Conservation (phyloP, 2,888 invertebrate genomes). For the Neocrepidodera transversa region DNA sequence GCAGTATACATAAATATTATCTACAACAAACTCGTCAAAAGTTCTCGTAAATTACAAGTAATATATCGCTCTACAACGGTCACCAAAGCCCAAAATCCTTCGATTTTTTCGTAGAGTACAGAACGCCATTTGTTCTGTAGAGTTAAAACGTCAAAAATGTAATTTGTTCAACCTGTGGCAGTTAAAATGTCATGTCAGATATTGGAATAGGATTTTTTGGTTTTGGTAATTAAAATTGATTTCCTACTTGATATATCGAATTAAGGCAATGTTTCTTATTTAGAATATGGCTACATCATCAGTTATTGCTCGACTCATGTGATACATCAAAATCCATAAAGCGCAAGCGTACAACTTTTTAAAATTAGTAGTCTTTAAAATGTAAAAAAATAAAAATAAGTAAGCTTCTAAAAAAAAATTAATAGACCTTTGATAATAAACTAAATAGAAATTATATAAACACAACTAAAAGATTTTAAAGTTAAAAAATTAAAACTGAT, state of each 20-base stretch:
- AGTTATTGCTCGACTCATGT: conserved; percentile 31
- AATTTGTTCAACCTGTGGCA: background rate
- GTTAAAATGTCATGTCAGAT: background rate
- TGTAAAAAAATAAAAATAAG: conserved; percentile 31
- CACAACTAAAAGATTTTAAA: conserved; percentile 25
- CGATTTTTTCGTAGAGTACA: no score
- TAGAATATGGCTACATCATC: conserved; percentile 40
- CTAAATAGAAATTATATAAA: conserved; percentile 16
- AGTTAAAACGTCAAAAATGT: conserved; percentile 13
- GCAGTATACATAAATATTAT: conserved; percentile 54
- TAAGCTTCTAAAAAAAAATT: conserved; percentile 28
- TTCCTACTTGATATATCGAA: conserved; percentile 32
- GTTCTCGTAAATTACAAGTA: conserved; percentile 34
- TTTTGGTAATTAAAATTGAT: background rate
- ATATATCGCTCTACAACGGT: conserved; percentile 30
- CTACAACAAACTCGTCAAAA: conserved; percentile 48
- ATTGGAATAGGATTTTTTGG: background rate
- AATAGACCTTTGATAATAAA: conserved; percentile 23
- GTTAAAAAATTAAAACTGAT: conserved; percentile 25
- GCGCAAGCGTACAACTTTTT: conserved; percentile 30
- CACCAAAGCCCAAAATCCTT: conserved; percentile 6
- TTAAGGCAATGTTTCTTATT: conserved; percentile 44
- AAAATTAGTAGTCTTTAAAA: conserved; percentile 20
- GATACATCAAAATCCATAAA: conserved; percentile 23
- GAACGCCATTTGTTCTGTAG: no score